phyloP scores from a whole-genome alignment of 1,140 invertebrate genomes.

The Orius insidiosus region DNA sequence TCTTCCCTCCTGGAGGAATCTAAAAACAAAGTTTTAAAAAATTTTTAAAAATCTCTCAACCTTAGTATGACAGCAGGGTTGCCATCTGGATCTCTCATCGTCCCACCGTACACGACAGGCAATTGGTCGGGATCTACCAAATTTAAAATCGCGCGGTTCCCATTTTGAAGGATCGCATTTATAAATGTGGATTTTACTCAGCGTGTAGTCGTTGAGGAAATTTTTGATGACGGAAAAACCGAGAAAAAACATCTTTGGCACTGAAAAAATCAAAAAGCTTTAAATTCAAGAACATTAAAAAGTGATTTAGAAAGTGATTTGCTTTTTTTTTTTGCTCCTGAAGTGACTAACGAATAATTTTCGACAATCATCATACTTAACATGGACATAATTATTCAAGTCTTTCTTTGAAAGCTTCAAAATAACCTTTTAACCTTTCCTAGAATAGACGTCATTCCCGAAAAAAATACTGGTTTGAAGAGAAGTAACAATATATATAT shows the following conservation, averaged over 20 bases:
- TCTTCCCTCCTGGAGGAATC: conserved; percentile 57
- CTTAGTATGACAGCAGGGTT: conserved; percentile 52
- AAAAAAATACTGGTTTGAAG: too few species aligned
- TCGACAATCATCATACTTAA: too few species aligned
- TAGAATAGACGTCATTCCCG: too few species aligned
- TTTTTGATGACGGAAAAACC: conserved; percentile 76
- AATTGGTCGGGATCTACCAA: conserved; percentile 48
- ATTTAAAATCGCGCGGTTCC: conserved; percentile 48
- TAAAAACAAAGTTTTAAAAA: conserved; percentile 24
- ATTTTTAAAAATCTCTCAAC: conserved; percentile 25
- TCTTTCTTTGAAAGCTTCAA: too few species aligned
- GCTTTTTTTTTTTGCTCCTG: too few species aligned
- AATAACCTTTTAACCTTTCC: too few species aligned
- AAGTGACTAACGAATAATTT: too few species aligned
- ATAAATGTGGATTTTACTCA: conserved; percentile 75
- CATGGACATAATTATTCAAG: too few species aligned
- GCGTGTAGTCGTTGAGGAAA: conserved; percentile 74
- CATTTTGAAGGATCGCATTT: conserved; percentile 59
- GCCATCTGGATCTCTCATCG: conserved; percentile 53
- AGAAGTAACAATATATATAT: too few species aligned
- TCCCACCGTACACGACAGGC: conserved; percentile 69
- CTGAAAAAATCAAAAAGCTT: too few species aligned
- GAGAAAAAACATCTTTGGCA: conserved; percentile 71
- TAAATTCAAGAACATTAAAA: background rate
- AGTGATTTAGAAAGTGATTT: too few species aligned